Evolutionary conservation across 2,888 invertebrate species (phyloP), one percentile per base, ranked within the genome.

Genomic region (Sthenelais limicola): DNA sequence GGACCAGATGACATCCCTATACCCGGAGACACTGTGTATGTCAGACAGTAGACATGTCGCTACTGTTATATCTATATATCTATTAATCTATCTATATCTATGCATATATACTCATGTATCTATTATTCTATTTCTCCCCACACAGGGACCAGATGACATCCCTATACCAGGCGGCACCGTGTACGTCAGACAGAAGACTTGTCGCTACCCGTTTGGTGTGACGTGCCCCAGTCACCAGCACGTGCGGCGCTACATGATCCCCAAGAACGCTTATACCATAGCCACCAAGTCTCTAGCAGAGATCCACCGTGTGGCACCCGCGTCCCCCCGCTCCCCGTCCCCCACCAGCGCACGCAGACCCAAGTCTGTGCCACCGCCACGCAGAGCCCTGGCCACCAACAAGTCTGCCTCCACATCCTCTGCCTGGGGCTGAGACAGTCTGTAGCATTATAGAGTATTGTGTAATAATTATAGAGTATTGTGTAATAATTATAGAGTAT

Each of bases 101-200:
- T n/a, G n/a, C n/a, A n/a, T n/a, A n/a, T n/a, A n/a, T n/a, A n/a
- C n/a, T n/a, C n/a, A n/a, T n/a, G n/a, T n/a, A n/a, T n/a, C n/a
- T n/a, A n/a, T n/a, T n/a, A n/a, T n/a, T n/a, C n/a, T n/a, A n/a
- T n/a, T n/a, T n/a, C n/a, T n/a, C n/a, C n/a, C 18, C 9, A 24
- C 70, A 12, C 48, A 84, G 83, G 77, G 75, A 28, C 76, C 81
- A 0, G 79, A 82, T 12, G 80, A 79, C 54, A 82, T 85, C 4
- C 86, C 86, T 21, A 78, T 85, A 28, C 82, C 86, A 1, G 85
- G 85, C 2, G 86, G 84, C 0, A 84, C 84, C 0, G 86, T 86
- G 15, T 84, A 80, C 68, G 81, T 86, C n/a, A 78, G 80, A 48
- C 78, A 80, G 51, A 80, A 79, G 71, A 77, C 79, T 18, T 85